phyloP scores from a whole-genome alignment of 2,888 invertebrate genomes.

The Drosophila birchii region DNA sequence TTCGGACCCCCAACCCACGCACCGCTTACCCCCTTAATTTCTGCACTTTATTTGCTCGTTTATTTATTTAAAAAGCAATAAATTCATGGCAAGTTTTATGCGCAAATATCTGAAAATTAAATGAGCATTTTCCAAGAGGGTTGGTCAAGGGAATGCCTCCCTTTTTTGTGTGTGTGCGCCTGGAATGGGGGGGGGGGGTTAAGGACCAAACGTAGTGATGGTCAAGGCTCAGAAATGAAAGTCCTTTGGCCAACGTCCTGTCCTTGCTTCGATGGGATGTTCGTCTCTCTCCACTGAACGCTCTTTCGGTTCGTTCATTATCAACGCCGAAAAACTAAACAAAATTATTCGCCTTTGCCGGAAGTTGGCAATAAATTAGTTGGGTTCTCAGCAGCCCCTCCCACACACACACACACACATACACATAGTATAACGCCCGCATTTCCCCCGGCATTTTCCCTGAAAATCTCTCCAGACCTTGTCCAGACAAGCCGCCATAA shows the following conservation, averaged over 20 bases:
- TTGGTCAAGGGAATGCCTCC: conserved; percentile 52
- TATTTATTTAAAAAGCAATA: conserved; percentile 83
- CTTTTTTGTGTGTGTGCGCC: neutral
- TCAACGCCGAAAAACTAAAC: conserved; percentile 80
- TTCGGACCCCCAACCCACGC: neutral
- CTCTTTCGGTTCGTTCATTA: conserved; percentile 77
- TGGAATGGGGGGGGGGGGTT: conserved; percentile 4
- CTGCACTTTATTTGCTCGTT: conserved; percentile 77
- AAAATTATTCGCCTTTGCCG: conserved; percentile 78
- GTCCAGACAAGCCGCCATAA: conserved; percentile 80
- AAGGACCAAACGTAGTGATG: conserved; percentile 63
- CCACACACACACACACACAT: conserved; percentile 31
- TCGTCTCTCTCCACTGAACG: conserved; percentile 55
- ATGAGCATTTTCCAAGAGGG: conserved; percentile 68
- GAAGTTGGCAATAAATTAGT: conserved; percentile 83
- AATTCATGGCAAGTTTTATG: conserved; percentile 82
- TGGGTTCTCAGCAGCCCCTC: conserved; percentile 47
- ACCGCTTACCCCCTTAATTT: conserved; percentile 45
- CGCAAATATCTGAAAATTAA: conserved; percentile 80
- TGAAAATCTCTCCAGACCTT: conserved; percentile 60
- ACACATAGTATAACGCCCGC: conserved; percentile 30
- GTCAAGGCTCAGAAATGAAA: conserved; percentile 55
- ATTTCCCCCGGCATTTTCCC: conserved; percentile 42
- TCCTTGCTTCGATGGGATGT: conserved; percentile 17
- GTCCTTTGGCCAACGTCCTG: conserved; percentile 45